Evolutionary conservation across 2,797 vertebrate species (phyloP).

Genomic region (Platyrinchus mystaceus): DNA sequence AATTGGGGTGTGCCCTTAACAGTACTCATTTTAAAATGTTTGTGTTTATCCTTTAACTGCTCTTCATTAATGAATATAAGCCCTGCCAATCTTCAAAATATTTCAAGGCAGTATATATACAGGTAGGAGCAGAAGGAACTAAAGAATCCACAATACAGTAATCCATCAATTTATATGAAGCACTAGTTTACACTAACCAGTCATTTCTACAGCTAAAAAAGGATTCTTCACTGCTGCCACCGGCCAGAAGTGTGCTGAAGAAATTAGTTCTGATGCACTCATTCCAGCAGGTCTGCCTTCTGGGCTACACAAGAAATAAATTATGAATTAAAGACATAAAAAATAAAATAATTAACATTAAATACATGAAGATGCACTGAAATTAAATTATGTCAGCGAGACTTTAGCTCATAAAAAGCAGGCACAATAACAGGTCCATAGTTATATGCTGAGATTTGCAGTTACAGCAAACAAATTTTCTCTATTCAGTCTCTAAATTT

Average conservation of each 20-base stretch:
- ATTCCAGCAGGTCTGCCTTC: conserved; percentile 69
- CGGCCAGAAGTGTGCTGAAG: conserved; percentile 42
- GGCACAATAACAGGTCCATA: neutral
- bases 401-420: neutral
- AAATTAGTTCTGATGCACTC: conserved; percentile 65
- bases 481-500: neutral
- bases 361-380: neutral
- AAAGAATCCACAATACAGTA: neutral
- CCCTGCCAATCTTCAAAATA: neutral
- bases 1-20: neutral
- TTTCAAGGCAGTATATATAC: neutral
- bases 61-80: neutral
- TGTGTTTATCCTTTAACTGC: neutral
- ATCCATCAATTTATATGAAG: neutral
- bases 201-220: conserved; percentile 60
- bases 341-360: neutral
- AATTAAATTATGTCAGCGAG: neutral
- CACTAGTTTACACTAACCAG: conserved; percentile 71
- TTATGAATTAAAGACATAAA: conserved; percentile 3
- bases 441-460: neutral
- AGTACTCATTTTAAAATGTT: neutral
- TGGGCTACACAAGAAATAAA: conserved; percentile 66
- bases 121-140: neutral
- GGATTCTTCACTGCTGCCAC: conserved; percentile 62
- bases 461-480: neutral